Evolutionary conservation across 2,888 invertebrate genomes (phyloP).

Genomic region (Lissonota sp.): DNA sequence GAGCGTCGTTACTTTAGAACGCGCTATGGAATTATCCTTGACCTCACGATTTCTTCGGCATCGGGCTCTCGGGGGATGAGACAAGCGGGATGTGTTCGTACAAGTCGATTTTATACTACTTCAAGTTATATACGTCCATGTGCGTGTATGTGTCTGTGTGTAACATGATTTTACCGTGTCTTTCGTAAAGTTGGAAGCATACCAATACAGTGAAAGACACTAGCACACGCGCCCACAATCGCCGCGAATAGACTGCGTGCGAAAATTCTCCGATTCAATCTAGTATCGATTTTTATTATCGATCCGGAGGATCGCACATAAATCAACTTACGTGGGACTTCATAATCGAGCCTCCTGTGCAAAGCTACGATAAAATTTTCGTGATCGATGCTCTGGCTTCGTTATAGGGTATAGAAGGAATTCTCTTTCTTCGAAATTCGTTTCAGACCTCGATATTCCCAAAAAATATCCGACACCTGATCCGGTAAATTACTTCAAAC

Average conservation of each 20-base stretch:
- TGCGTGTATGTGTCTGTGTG: not conserved
- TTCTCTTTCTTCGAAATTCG: too few species aligned
- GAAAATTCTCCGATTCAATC: slow-evolving; percentile 65
- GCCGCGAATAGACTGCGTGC: slow-evolving; percentile 55
- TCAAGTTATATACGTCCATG: slow-evolving; percentile 3
- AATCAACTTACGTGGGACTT: slow-evolving; percentile 46
- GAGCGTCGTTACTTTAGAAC: slow-evolving; percentile 75
- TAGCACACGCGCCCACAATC: slow-evolving; percentile 23
- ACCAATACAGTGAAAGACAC: slow-evolving; percentile 1
- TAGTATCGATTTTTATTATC: slow-evolving; percentile 53
- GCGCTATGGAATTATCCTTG: slow-evolving; percentile 78
- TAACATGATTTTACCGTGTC: not conserved
- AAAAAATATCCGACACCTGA: too few species aligned
- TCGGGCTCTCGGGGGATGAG: slow-evolving; percentile 38
- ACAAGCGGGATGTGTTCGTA: slow-evolving; percentile 45
- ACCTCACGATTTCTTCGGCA: slow-evolving; percentile 71
- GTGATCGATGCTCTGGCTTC: slow-evolving; percentile 25
- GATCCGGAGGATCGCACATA: slow-evolving; percentile 41
- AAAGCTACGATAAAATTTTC: slow-evolving; percentile 45
- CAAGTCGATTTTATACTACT: slow-evolving; percentile 56
- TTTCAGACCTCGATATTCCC: too few species aligned
- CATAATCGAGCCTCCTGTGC: slow-evolving; percentile 52
- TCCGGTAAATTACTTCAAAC: too few species aligned
- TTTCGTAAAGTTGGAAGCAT: not conserved
- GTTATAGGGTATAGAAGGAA: too few species aligned